Conservation (phyloP, 30 jellyfish, hydroid and myxozoan species). For the Turritopsis dohrnii region DNA sequence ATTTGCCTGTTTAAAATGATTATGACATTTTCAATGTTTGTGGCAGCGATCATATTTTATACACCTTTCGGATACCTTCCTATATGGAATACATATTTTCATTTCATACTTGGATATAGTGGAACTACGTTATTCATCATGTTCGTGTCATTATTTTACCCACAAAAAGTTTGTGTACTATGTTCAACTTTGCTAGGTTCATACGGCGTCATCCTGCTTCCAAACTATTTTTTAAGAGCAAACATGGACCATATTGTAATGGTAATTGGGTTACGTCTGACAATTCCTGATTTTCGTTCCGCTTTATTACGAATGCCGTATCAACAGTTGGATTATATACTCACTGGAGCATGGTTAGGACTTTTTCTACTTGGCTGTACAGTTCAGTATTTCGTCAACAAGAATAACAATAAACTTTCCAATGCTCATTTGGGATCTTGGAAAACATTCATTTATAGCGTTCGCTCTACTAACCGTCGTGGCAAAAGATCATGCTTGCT, state of each 20-base stretch:
- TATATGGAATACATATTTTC: slow-evolving; percentile 8
- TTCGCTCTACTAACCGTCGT: not conserved
- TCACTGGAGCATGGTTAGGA: slow-evolving; percentile 20
- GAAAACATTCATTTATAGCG: slow-evolving; percentile 1
- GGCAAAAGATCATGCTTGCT: not conserved
- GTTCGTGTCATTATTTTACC: slow-evolving; percentile 50
- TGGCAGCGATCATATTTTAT: slow-evolving; percentile 40
- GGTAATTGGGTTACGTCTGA: slow-evolving; percentile 50
- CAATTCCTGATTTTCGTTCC: slow-evolving; percentile 46
- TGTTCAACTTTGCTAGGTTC: slow-evolving; percentile 27
- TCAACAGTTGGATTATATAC: slow-evolving; percentile 32
- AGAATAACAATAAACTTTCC: not conserved
- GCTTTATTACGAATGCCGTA: slow-evolving; percentile 50
- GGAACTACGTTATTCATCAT: slow-evolving; percentile 41
- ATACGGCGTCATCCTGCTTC: slow-evolving; percentile 16
- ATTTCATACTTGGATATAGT: slow-evolving; percentile 23
- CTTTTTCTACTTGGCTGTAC: slow-evolving; percentile 13
- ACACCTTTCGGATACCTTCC: slow-evolving; percentile 53
- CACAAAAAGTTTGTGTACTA: slow-evolving; percentile 38
- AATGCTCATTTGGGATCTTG: not conserved
- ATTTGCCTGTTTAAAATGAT: slow-evolving; percentile 26
- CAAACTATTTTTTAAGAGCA: slow-evolving; percentile 48
- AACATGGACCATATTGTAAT: slow-evolving; percentile 47
- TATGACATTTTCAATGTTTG: slow-evolving; percentile 41
- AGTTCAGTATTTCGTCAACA: slow-evolving; percentile 18